These are phyloP conservation scores for Lepidocolaptes lacrymiger DNA, from an alignment of 2,797 vertebrate genomes.

Conservation along the genomic window DNA sequence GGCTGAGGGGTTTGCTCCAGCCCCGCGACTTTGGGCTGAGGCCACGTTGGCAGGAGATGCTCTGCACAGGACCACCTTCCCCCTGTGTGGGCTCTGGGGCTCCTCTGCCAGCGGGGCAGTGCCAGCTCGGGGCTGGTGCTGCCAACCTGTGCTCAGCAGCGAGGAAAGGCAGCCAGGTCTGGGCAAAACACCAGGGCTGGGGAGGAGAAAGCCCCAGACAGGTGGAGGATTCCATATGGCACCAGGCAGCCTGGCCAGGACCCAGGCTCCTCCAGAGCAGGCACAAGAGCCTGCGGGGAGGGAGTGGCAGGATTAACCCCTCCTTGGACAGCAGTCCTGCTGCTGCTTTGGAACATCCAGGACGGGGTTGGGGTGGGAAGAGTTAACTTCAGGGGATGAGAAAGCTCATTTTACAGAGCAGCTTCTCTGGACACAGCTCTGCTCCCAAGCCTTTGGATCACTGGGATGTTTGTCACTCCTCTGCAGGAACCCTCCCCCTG, in stretches of 20 bases:
- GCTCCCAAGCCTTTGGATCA: not conserved
- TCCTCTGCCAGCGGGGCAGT: not conserved
- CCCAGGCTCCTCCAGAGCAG: not conserved
- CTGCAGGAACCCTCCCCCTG: not conserved
- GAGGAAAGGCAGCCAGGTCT: not conserved
- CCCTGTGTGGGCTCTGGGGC: not conserved
- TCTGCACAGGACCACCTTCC: not conserved
- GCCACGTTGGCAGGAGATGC: constrained; percentile 11
- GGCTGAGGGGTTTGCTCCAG: not conserved
- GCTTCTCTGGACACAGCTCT: not conserved
- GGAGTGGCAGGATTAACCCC: not conserved
- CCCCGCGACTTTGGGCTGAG: not conserved
- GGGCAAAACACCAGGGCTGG: constrained; percentile 34
- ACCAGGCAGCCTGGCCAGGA: not conserved
- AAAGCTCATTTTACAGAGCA: not conserved
- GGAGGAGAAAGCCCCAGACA: constrained; percentile 23
- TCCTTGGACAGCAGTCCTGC: not conserved
- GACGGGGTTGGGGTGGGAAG: not conserved
- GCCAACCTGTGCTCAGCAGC: not conserved
- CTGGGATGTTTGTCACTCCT: not conserved
- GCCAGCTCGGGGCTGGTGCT: constrained; percentile 2
- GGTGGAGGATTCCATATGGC: constrained; percentile 53
- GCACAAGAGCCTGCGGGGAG: not conserved
- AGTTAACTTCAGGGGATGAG: not conserved
- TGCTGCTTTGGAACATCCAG: rapidly evolving